Conservation (phyloP, 2,113 vertebrate species). For the Clarias batrachus region DNA sequence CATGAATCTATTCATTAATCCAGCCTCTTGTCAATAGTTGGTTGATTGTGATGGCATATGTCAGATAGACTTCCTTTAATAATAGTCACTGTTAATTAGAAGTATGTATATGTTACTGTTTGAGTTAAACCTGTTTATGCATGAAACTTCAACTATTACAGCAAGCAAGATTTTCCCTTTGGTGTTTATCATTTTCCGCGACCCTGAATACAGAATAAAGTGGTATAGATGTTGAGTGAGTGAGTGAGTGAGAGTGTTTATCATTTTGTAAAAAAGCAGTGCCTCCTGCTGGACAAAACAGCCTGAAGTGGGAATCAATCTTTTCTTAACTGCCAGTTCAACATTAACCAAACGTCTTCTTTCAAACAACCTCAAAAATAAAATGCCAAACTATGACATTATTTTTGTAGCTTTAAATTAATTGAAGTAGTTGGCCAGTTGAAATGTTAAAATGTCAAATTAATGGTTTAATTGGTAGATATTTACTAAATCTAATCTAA, state of each 20-base stretch:
- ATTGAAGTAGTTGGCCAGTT: neutral
- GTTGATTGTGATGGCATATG: neutral
- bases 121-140: neutral
- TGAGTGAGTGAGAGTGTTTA: too few relatives aligned
- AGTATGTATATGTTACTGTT: neutral
- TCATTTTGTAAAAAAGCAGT: neutral
- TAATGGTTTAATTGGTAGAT: neutral
- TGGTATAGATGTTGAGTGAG: too few relatives aligned
- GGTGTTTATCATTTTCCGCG: neutral
- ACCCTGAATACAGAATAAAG: too few relatives aligned
- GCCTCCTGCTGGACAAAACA: conserved; percentile 13
- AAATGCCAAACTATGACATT: neutral
- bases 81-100: neutral
- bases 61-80: neutral
- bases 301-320: neutral
- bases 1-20: neutral
- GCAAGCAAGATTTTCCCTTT: neutral
- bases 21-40: neutral
- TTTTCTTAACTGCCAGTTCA: neutral
- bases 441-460: neutral
- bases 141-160: neutral
- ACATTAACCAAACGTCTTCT: neutral
- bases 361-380: neutral
- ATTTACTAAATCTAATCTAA: neutral
- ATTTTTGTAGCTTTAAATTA: neutral